Conservation (phyloP, 2,888 invertebrate species). For the Cistogaster globosa region DNA sequence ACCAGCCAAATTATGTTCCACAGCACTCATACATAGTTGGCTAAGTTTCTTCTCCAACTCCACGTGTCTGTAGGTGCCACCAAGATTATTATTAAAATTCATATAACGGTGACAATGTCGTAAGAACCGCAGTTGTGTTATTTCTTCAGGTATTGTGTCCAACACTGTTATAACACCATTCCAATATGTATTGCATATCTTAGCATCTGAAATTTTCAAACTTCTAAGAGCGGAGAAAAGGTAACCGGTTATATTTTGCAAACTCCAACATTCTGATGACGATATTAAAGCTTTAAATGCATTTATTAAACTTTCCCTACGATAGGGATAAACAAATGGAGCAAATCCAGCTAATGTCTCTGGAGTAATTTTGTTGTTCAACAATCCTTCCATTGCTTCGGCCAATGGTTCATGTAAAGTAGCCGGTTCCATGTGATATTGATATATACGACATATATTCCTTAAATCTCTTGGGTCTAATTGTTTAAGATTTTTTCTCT, state of each 20-base stretch:
- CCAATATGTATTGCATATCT: conserved; percentile 84
- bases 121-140: conserved; percentile 77
- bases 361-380: conserved; percentile 79
- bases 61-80: conserved; percentile 84
- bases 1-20: conserved; percentile 79
- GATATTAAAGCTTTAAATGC: conserved; percentile 79
- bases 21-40: conserved; percentile 80
- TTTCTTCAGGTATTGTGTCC: conserved; percentile 74
- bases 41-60: conserved; percentile 83
- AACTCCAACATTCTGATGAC: conserved; percentile 76
- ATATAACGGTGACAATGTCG: conserved; percentile 84
- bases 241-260: conserved; percentile 78
- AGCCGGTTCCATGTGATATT: conserved; percentile 84
- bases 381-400: conserved; percentile 80
- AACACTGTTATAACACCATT: conserved; percentile 80
- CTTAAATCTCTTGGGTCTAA: conserved; percentile 82
- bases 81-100: conserved; percentile 84
- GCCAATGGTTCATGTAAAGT: conserved; percentile 82
- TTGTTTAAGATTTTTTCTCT: conserved; percentile 80
- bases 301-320: conserved; percentile 81
- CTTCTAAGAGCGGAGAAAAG: conserved; percentile 83
- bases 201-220: conserved; percentile 83
- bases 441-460: conserved; percentile 82
- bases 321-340: conserved; percentile 83
- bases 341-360: conserved; percentile 83